Evolutionary conservation across 1,140 invertebrate genomes (phyloP), one percentile per base, ranked within the genome.

Genomic region (Zaprionus ornatus): DNA sequence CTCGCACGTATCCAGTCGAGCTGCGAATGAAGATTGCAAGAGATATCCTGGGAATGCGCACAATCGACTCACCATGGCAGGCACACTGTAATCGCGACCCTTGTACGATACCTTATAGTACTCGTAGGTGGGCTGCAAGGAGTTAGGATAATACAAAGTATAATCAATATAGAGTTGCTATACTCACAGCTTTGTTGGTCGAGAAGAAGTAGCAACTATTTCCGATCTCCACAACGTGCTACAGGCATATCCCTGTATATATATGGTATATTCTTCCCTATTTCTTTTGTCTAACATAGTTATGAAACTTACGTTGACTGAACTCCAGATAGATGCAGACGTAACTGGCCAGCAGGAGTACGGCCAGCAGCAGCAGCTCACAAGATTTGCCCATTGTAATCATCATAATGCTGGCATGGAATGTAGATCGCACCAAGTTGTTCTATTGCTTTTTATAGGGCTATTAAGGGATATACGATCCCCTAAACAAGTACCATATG

Each of bases 151-250:
- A 27, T 27, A 1, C 3, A 54, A 10, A 2, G 37, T 23, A 5
- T n/a, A 23, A 23, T 35, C 5, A 40, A 3, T 15, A 9, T 2
- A 19, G 2, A 25, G 4, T 17, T 10, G 59, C 32, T 40, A 10
- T 69, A 81, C 80, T 12, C 48, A 87, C 83, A 2, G 59, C 52
- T 48, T 83, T 87, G 29, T 82, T 82, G 45, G 83, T 78, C 15
- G 83, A 87, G 62, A 87, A 87, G 25, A 87, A 87, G 19, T 56
- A 80, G 23, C 83, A 87, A 2, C 68, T 71, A 1, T 69, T 48
- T 0, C 83, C 80, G 7, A 87, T 70, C 2, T 73, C 32, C 17
- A 13, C 83, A 87, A 12, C 35, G 50, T 27, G 76, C 83, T 84
- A 25, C 1, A n/a, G 32, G 4, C 15, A 40, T 21, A 55, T 54